A percentile compares a stretch with the other conserved stretches of the same genome.
These are phyloP conservation scores for Galeruca laticollis DNA, from an alignment of 2,888 invertebrate species.

Conservation along the genomic window DNA sequence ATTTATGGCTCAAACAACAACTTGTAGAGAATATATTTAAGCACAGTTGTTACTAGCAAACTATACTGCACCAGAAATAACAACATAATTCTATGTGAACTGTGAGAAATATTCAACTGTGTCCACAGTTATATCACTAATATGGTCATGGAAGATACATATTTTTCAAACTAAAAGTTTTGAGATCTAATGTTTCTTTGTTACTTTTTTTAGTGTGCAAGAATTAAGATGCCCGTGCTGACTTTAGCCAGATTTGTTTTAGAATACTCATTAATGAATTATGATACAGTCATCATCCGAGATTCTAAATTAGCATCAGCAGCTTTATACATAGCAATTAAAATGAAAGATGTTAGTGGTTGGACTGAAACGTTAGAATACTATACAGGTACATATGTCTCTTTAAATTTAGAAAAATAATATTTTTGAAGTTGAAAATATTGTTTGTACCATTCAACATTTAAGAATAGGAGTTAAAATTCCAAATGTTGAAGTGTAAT, in stretches of 20 bases:
- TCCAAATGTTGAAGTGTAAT: no score
- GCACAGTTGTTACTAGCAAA: neutral
- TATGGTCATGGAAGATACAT: no score
- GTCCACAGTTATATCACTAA: no score
- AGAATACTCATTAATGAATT: constrained; percentile 94
- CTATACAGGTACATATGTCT: constrained; percentile 75
- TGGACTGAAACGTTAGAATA: constrained; percentile 83
- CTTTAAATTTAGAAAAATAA: no score
- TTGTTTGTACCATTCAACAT: no score
- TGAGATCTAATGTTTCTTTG: no score
- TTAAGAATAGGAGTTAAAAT: no score
- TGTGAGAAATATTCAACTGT: no score
- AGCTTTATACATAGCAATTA: constrained; percentile 86
- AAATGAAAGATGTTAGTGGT: constrained; percentile 82
- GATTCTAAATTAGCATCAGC: constrained; percentile 95
- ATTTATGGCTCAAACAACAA: no score
- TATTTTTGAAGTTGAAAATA: neutral
- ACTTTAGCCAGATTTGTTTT: constrained; percentile 95
- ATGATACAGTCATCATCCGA: constrained; percentile 79
- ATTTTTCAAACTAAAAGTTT: no score
- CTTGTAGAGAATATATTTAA: neutral
- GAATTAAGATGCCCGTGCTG: constrained; percentile 89
- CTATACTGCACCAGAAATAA: no score
- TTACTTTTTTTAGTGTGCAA: constrained; percentile 78
- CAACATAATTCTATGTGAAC: no score